phyloP scores from a whole-genome alignment of 2,797 vertebrate genomes.

The Avahi laniger region DNA sequence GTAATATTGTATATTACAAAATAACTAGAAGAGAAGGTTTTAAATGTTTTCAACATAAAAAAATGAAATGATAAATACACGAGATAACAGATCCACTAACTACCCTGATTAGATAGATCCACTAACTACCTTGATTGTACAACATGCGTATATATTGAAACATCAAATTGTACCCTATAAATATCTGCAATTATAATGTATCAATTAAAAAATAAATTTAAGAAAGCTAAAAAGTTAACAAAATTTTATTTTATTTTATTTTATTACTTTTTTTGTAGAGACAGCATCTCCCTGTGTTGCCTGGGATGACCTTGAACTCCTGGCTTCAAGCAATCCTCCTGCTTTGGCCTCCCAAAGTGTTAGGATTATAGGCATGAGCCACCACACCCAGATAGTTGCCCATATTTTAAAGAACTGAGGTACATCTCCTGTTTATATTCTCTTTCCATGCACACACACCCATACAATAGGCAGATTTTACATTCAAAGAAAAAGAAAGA shows the following conservation, averaged over 20 bases:
- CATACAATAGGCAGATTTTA: neutral
- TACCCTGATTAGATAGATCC: neutral
- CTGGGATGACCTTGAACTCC: too few relatives aligned
- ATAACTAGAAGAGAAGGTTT: neutral
- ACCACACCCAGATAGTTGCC: neutral
- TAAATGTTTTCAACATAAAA: neutral
- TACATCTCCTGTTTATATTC: neutral
- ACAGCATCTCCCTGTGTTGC: too few relatives aligned
- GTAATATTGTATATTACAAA: neutral
- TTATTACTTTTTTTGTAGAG: too few relatives aligned
- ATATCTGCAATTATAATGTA: neutral
- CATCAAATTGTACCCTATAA: neutral
- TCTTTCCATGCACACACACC: neutral
- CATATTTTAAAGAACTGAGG: constrained; percentile 9
- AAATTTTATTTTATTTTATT: too few relatives aligned
- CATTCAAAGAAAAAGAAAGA: neutral
- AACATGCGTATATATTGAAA: neutral
- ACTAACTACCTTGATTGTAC: neutral
- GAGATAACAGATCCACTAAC: neutral
- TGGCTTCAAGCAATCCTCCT: neutral
- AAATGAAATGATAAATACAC: neutral
- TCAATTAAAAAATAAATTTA: neutral
- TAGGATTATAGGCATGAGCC: neutral
- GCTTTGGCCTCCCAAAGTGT: neutral
- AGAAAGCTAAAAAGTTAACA: neutral